Evolutionary conservation across 1,140 invertebrate species (phyloP).

Genomic region (Aphelinus certus): DNA sequence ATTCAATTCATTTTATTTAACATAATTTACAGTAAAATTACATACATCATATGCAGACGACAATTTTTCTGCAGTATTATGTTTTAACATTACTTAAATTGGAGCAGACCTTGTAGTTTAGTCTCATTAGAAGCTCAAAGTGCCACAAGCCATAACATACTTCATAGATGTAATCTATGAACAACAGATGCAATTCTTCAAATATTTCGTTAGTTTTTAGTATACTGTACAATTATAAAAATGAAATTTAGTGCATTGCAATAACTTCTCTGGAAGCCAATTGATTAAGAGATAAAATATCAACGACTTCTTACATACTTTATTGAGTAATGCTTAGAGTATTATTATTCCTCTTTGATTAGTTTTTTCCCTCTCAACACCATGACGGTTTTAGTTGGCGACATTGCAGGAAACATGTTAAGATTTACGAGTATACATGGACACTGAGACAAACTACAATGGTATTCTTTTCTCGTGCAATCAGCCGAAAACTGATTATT

Average conservation of each 20-base stretch:
- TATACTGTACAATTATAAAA: constrained; percentile 35
- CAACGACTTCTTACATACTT: constrained; percentile 35
- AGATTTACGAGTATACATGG: constrained; percentile 60
- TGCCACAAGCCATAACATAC: constrained; percentile 18
- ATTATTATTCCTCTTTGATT: constrained; percentile 21
- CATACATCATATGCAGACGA: constrained; percentile 53
- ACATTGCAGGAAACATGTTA: constrained; percentile 45
- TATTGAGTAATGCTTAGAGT: constrained; percentile 24
- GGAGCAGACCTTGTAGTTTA: constrained; percentile 36
- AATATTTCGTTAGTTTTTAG: constrained; percentile 17
- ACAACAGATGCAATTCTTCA: constrained; percentile 13
- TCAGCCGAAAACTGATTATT: constrained; percentile 42
- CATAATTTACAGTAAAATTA: constrained; percentile 64
- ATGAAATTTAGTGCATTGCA: constrained; percentile 25
- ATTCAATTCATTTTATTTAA: constrained; percentile 58
- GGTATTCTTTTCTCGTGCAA: constrained; percentile 43
- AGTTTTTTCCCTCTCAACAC: background rate
- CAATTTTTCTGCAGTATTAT: constrained; percentile 38
- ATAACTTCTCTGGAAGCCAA: constrained; percentile 21
- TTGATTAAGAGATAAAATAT: constrained; percentile 21
- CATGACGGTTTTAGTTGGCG: constrained; percentile 25
- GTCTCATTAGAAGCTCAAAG: constrained; percentile 34
- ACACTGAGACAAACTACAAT: constrained; percentile 63
- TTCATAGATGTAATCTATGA: constrained; percentile 16
- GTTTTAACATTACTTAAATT: constrained; percentile 32